Percentiles rank a stretch among this genome's conserved stretches.
phyloP scores from a whole-genome alignment of 2,113 vertebrate species.

The Chionis minor region DNA sequence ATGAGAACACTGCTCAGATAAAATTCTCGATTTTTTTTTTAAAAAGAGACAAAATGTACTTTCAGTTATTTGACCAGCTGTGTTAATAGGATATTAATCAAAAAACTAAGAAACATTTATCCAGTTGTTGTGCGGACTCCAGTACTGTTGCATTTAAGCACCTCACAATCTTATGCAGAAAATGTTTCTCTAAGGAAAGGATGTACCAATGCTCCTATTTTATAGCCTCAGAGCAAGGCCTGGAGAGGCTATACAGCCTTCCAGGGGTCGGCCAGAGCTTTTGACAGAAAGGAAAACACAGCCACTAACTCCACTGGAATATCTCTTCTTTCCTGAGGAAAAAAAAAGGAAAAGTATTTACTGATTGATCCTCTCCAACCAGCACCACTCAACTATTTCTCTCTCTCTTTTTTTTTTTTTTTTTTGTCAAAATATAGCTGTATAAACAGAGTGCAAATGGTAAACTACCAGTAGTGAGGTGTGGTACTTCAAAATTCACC shows the following conservation, averaged over 20 bases:
- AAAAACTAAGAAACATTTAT: neutral
- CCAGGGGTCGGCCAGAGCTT: accelerated
- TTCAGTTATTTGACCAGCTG: neutral
- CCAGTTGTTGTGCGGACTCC: neutral
- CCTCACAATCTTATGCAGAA: neutral
- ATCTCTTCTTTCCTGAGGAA: neutral
- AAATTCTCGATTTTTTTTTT: neutral
- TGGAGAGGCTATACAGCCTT: neutral
- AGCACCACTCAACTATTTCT: neutral
- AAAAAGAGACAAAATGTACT: neutral
- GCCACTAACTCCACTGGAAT: neutral
- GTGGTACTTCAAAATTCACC: neutral
- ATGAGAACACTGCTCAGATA: neutral
- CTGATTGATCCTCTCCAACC: neutral
- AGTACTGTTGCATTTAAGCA: neutral
- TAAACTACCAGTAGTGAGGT: neutral
- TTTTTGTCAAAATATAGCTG: neutral
- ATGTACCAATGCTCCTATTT: neutral
- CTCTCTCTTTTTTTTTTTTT: neutral
- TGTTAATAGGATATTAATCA: neutral
- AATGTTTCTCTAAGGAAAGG: neutral
- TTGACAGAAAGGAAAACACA: neutral
- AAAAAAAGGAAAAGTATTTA: neutral
- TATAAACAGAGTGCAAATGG: neutral
- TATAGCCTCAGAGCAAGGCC: neutral